Evolutionary conservation across 2,797 vertebrate genomes (phyloP).

Genomic region (Bradypodion ventrale): DNA sequence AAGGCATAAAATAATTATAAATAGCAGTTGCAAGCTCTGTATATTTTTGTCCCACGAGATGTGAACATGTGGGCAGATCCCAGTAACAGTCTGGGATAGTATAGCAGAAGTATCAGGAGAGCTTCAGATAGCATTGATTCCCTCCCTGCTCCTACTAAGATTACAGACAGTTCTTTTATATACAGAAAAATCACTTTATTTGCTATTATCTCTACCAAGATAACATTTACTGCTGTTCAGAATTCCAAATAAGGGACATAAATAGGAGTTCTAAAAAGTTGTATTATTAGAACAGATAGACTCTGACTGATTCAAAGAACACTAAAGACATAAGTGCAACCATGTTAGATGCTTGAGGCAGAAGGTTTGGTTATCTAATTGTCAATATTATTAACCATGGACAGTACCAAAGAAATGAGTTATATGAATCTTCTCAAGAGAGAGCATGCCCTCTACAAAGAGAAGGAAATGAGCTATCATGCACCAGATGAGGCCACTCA

Average conservation of each 20-base stretch:
- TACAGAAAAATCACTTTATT: conserved; percentile 46
- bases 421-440: background rate
- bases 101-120: conserved; percentile 24
- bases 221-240: conserved; percentile 56
- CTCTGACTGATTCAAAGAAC: conserved; percentile 42
- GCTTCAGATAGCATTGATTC: conserved; percentile 42
- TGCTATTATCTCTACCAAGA: conserved; percentile 62
- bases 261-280: conserved; percentile 64
- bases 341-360: background rate
- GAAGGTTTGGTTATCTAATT: background rate
- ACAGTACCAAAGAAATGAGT: background rate
- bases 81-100: conserved; percentile 57
- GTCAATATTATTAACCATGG: background rate
- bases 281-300: conserved; percentile 52
- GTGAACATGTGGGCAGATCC: conserved; percentile 51
- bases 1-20: conserved; percentile 1
- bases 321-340: background rate
- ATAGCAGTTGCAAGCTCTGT: background rate
- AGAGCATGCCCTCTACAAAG: background rate
- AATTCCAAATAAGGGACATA: conserved; percentile 58
- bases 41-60: conserved; percentile 25
- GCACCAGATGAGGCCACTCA: background rate
- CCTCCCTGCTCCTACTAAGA: conserved; percentile 62
- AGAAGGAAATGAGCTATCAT: background rate
- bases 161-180: conserved; percentile 64